Base-by-base conservation (phyloP, 1,140 invertebrate species). In the Metopolophium dirhodum region DNA sequence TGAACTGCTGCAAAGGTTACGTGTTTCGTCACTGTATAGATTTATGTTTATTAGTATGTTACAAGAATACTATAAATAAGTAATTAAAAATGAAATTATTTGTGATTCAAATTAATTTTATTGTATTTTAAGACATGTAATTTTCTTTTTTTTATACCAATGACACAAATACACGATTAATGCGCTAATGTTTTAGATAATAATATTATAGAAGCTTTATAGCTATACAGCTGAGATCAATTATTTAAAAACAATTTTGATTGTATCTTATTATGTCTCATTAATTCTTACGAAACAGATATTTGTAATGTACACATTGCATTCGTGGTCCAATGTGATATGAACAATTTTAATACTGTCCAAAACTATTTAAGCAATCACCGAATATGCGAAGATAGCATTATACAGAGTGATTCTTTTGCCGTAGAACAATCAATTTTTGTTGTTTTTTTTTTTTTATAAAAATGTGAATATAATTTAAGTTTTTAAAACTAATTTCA, bases 81-180 rank as follows among this genome's bases (percentile, higher is more conserved):
- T 51, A 89, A 89, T 89, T 89, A 89, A 37, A 89, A 37, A 89
- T 57, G 23, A 87, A 89, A 54, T 57, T n/a, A 37, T 57, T 57
- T 47, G 22, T 47, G 35, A 89, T 57, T 54, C 30, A 54, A 57
- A 54, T 54, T 89, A 89, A 57, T 54, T 54, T 35, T 26, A 57
- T 26, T 89, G 37, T 54, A 54, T 0, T 37, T 89, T 51, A 57
- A 7, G 22, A 41, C 35, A 30, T 26, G 9, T 57, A 54, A 89
- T 54, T 89, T 89, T 54, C 23, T 37, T 57, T 57, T 41, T 41
- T 41, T 41, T 41, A 41, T 54, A 57, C 57, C 49, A 37, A 89
- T 57, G 87, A 41, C 51, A 89, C 87, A 88, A 89, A 57, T 35
- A 18, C 22, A 89, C 35, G 35, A 54, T 88, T 49, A 86, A 49